Conservation (phyloP, 92 coral and sea anemone species). For the Paramuricea clavata region DNA sequence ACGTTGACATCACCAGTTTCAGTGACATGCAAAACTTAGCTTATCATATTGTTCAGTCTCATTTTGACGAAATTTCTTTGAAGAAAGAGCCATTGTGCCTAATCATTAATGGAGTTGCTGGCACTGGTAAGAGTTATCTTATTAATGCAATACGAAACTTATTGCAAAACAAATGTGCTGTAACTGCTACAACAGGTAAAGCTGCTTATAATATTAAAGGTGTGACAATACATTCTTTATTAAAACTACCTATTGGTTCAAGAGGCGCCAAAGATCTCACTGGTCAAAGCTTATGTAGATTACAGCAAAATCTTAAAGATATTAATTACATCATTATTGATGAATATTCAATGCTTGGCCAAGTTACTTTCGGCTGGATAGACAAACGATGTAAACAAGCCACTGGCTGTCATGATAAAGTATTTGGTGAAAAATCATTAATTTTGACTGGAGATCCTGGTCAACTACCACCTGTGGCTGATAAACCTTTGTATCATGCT, state of each 20-base stretch:
- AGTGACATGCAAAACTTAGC: constrained; percentile 8
- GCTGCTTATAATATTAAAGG: too few relatives aligned
- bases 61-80: not conserved
- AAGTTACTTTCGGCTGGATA: constrained; percentile 31
- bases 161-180: too few relatives aligned
- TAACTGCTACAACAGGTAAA: too few relatives aligned
- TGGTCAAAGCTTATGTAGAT: constrained; percentile 47
- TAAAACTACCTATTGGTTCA: constrained; percentile 46
- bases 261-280: constrained; percentile 48
- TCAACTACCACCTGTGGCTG: too few relatives aligned
- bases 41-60: constrained; percentile 1
- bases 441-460: too few relatives aligned
- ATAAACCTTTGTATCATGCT: too few relatives aligned
- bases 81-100: not conserved
- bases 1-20: constrained; percentile 5
- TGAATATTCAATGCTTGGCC: constrained; percentile 32
- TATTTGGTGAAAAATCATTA: too few relatives aligned
- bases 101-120: not conserved
- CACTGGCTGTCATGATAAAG: too few relatives aligned
- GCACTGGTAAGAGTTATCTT: too few relatives aligned
- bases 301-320: constrained; percentile 51
- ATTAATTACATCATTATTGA: constrained; percentile 33
- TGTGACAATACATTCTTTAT: too few relatives aligned
- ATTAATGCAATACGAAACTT: constrained; percentile 59
- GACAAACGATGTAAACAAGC: too few relatives aligned